Percentiles rank a stretch among this genome's conserved stretches.
Evolutionary conservation across 2,797 vertebrate species (phyloP).

Genomic region (Typhlichthys eigenmanni): DNA sequence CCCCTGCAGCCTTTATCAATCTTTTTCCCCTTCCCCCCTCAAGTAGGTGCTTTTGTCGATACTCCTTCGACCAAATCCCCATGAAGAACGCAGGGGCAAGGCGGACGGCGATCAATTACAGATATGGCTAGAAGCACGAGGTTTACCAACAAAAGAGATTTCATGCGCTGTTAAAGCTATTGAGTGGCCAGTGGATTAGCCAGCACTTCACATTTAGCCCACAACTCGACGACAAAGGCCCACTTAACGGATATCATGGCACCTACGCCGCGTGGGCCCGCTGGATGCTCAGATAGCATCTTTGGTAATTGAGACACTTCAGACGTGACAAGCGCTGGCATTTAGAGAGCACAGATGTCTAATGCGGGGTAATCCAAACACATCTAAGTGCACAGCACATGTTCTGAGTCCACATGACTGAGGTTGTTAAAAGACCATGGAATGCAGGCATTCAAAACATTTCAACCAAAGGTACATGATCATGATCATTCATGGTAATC

Average conservation of each 20-base stretch:
- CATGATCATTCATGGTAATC: no score
- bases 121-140: conserved; percentile 67
- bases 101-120: conserved; percentile 73
- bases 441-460: not conserved
- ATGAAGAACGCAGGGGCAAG: conserved; percentile 46
- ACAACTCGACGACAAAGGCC: conserved; percentile 61
- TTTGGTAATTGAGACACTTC: conserved; percentile 68
- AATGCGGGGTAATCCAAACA: conserved; percentile 39
- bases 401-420: conserved; percentile 4
- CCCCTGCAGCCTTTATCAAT: conserved; percentile 29
- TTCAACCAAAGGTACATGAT: no score
- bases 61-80: conserved; percentile 53
- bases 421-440: conserved; percentile 6
- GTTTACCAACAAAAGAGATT: conserved; percentile 79
- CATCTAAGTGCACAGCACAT: conserved; percentile 9
- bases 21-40: conserved; percentile 39
- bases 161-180: conserved; percentile 76
- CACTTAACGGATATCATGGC: conserved; percentile 62
- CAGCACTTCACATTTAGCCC: conserved; percentile 72
- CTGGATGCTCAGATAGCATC: conserved; percentile 64
- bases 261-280: conserved; percentile 47
- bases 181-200: conserved; percentile 76
- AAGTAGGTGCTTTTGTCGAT: conserved; percentile 59
- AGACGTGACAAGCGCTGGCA: conserved; percentile 47
- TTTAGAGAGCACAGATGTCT: conserved; percentile 51